A percentile compares a stretch with the other conserved stretches of the same genome.
These are phyloP conservation scores for Pygmarrhopalites habei DNA, from an alignment of 1,140 invertebrate genomes.

Conservation along the genomic window DNA sequence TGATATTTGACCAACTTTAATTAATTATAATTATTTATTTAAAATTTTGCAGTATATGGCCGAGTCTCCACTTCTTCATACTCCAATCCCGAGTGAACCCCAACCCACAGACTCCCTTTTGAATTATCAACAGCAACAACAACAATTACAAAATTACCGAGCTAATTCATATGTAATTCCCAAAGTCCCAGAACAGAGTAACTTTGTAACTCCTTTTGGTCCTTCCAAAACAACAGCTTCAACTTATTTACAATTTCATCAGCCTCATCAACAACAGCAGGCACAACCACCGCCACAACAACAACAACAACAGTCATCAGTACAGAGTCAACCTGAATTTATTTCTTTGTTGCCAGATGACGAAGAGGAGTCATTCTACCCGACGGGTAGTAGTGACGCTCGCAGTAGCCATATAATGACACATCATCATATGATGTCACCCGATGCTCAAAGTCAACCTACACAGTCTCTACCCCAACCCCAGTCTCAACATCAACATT, in stretches of 20 bases:
- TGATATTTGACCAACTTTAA: no score
- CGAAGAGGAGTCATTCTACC: constrained; percentile 15
- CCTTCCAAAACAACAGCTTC: constrained; percentile 5
- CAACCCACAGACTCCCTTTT: neutral
- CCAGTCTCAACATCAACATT: neutral
- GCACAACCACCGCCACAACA: neutral
- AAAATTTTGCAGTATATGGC: no score
- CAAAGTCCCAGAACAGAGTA: constrained; percentile 18
- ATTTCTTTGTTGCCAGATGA: constrained; percentile 33
- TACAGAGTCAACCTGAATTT: constrained; percentile 23
- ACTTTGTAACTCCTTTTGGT: constrained; percentile 17
- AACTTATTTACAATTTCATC: neutral
- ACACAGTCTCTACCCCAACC: constrained; percentile 4
- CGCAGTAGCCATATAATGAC: constrained; percentile 3
- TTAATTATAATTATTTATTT: no score
- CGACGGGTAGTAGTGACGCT: constrained; percentile 3
- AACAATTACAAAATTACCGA: neutral
- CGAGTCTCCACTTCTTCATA: no score
- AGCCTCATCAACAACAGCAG: neutral
- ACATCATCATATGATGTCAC: neutral
- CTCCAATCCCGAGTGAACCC: neutral
- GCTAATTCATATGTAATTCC: neutral
- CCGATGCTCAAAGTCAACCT: constrained; percentile 4
- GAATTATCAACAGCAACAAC: constrained; percentile 2
- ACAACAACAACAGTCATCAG: neutral